A percentile compares a stretch with the other conserved stretches of the same genome.
These are phyloP conservation scores for Aricia agestis DNA, from an alignment of 1,140 invertebrate genomes.

Conservation along the genomic window DNA sequence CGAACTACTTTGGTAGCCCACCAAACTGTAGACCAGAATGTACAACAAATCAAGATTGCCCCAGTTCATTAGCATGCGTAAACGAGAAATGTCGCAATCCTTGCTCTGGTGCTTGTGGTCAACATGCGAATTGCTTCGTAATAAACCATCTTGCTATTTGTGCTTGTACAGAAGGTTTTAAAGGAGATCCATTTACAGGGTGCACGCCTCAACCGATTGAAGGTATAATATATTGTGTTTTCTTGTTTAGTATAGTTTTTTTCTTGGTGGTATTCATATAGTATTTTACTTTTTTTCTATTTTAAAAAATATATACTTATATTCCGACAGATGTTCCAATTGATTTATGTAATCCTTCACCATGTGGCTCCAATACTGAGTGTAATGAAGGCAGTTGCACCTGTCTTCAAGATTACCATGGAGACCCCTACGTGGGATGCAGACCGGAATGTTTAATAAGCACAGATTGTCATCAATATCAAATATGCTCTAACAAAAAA, in stretches of 20 bases:
- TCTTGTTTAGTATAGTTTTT: conserved; percentile 7
- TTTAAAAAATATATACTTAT: conserved; percentile 13
- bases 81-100: conserved; percentile 81
- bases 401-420: conserved; percentile 81
- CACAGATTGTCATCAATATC: conserved; percentile 85
- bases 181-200: conserved; percentile 80
- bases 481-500: conserved; percentile 87
- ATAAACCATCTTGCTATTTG: conserved; percentile 81
- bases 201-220: conserved; percentile 67
- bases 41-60: conserved; percentile 80
- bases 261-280: background rate
- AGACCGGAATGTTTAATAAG: conserved; percentile 88
- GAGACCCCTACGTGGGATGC: conserved; percentile 83
- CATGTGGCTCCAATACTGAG: conserved; percentile 82
- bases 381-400: conserved; percentile 78
- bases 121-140: conserved; percentile 79
- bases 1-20: conserved; percentile 79
- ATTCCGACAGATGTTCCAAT: conserved; percentile 48
- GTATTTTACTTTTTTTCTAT: background rate
- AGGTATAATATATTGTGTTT: conserved; percentile 70
- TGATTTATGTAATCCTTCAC: conserved; percentile 80
- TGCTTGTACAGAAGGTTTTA: conserved; percentile 79
- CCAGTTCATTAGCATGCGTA: conserved; percentile 79
- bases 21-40: conserved; percentile 82
- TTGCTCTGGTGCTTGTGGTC: conserved; percentile 80